A percentile compares a stretch with the other conserved stretches of the same genome.
Conservation (phyloP, 2,888 invertebrate genomes). For the Acrobasis consociella region DNA sequence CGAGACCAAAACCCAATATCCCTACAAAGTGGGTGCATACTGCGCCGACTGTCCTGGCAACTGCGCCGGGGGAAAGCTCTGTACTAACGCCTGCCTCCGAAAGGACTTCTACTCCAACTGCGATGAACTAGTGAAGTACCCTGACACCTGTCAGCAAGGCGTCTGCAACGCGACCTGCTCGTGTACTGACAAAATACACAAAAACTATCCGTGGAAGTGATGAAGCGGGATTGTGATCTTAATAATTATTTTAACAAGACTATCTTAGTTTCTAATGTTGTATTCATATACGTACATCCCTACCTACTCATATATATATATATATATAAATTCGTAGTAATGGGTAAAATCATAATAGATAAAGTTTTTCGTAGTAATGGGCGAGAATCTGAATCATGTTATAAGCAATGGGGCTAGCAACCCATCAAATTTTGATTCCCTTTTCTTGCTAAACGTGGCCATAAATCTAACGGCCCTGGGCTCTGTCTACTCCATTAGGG, state of each 20-base stretch:
- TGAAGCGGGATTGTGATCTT: no score
- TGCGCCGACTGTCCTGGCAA: constrained; percentile 85
- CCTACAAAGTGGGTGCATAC: constrained; percentile 86
- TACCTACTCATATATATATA: no score
- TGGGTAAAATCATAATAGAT: no score
- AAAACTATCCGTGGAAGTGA: constrained; percentile 50
- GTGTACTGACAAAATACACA: constrained; percentile 82
- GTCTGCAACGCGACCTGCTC: constrained; percentile 89
- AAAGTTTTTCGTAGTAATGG: no score
- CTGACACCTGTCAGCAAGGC: constrained; percentile 69
- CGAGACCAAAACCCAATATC: constrained; percentile 83
- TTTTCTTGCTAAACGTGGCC: no score
- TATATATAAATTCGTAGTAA: no score
- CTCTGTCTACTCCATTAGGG: no score
- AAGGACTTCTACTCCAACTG: constrained; percentile 90
- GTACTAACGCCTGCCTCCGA: constrained; percentile 87
- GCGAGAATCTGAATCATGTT: no score
- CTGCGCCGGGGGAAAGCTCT: constrained; percentile 86
- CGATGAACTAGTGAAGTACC: constrained; percentile 77
- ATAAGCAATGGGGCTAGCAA: no score
- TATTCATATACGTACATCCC: not conserved
- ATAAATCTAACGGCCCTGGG: no score
- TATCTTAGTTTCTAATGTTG: not conserved
- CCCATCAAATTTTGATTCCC: no score
- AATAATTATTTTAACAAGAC: no score